A percentile compares a stretch with the other conserved stretches of the same genome.
phyloP scores from a whole-genome alignment of 2,888 invertebrate species.

The Iphiclides podalirius region DNA sequence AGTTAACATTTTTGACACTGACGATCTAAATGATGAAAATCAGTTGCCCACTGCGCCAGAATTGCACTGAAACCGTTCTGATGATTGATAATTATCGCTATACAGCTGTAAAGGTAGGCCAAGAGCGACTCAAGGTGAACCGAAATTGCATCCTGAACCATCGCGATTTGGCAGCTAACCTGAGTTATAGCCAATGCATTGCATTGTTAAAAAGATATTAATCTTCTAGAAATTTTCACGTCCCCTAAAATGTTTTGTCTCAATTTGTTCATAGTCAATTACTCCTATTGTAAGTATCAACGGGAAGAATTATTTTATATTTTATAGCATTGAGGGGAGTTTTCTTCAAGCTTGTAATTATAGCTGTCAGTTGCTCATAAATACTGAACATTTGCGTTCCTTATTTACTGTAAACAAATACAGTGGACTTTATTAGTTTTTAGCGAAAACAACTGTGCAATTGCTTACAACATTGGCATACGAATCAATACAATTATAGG shows the following conservation, averaged over 20 bases:
- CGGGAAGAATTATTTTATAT: too few relatives aligned
- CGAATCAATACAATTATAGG: constrained; percentile 19
- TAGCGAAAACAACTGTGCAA: neutral
- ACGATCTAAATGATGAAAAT: constrained; percentile 44
- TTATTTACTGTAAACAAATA: too few relatives aligned
- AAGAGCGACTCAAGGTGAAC: constrained; percentile 52
- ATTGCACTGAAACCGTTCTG: constrained; percentile 26
- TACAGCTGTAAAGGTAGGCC: constrained; percentile 62
- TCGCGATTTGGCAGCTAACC: constrained; percentile 51
- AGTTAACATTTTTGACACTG: constrained; percentile 36
- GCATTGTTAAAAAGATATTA: constrained; percentile 46
- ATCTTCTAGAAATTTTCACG: constrained; percentile 26
- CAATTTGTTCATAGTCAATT: neutral
- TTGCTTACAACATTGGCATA: constrained; percentile 12
- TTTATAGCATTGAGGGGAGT: too few relatives aligned
- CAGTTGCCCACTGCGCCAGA: constrained; percentile 38
- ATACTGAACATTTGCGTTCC: too few relatives aligned
- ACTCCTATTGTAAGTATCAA: neutral
- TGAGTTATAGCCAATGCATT: constrained; percentile 45
- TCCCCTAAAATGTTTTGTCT: neutral
- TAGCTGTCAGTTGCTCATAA: too few relatives aligned
- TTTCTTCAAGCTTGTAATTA: too few relatives aligned
- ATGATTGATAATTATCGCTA: constrained; percentile 67
- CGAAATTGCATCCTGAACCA: constrained; percentile 61
- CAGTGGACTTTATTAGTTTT: too few relatives aligned